Conservation (phyloP, 2,113 vertebrate genomes). For the Aythya baeri region DNA sequence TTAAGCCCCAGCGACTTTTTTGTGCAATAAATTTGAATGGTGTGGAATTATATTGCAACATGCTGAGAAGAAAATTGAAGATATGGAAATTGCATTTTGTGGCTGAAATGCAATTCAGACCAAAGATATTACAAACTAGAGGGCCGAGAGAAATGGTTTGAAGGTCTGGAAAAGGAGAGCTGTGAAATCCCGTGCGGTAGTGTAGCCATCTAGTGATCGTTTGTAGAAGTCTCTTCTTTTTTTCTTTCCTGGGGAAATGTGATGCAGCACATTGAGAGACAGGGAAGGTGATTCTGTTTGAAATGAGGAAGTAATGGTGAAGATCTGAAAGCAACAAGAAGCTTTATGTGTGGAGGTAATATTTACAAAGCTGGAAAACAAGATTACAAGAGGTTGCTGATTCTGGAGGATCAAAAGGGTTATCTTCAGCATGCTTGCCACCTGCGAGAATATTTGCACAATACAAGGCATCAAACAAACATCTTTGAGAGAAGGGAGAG, state of each 20-base stretch:
- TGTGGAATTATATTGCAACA: constrained; percentile 42
- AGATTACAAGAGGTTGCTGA: neutral
- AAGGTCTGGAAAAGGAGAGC: neutral
- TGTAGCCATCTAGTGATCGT: constrained; percentile 68
- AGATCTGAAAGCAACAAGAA: constrained; percentile 28
- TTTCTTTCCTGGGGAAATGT: neutral
- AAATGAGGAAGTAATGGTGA: neutral
- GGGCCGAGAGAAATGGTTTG: neutral
- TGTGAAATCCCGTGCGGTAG: constrained; percentile 29
- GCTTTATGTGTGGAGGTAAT: neutral
- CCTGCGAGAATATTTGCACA: neutral
- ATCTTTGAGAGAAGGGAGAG: neutral
- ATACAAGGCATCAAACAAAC: neutral
- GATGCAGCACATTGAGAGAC: neutral
- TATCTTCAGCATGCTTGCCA: neutral
- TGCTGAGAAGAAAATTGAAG: constrained; percentile 65
- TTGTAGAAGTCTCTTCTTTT: neutral
- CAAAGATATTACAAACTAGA: constrained; percentile 1
- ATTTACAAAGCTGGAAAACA: constrained; percentile 27
- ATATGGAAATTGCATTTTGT: constrained; percentile 62
- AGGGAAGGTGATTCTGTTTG: neutral
- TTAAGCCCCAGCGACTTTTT: constrained; percentile 27
- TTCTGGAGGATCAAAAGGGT: neutral
- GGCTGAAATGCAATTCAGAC: constrained; percentile 49
- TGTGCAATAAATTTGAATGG: constrained; percentile 28